A percentile compares a stretch with the other conserved stretches of the same genome.
Conservation (phyloP, 1,140 invertebrate genomes). For the Drosophila ercepeae region DNA sequence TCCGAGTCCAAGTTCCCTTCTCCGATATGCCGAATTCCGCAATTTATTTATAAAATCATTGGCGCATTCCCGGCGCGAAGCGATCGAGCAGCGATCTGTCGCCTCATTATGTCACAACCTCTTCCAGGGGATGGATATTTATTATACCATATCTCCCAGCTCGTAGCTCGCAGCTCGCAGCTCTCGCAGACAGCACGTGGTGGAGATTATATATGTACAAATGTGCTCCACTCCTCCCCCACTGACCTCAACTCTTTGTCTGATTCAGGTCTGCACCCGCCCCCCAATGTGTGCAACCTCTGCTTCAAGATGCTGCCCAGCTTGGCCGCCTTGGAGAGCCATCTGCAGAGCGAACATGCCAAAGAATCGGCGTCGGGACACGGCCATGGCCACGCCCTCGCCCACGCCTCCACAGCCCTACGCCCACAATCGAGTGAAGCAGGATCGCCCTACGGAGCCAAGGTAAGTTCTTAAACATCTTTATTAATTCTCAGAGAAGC, state of each 20-base stretch:
- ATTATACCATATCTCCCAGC: conserved; percentile 53
- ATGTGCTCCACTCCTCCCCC: conserved; percentile 1
- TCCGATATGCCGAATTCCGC: conserved; percentile 68
- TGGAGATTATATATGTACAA: conserved; percentile 39
- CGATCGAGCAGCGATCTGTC: conserved; percentile 48
- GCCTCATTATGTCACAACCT: conserved; percentile 79
- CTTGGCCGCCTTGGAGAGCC: conserved; percentile 97
- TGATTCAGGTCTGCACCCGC: conserved; percentile 69
- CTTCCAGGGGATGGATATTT: conserved; percentile 72
- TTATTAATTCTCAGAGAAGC: background rate
- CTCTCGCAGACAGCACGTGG: conserved; percentile 36
- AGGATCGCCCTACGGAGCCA: conserved; percentile 53
- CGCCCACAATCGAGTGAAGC: conserved; percentile 47
- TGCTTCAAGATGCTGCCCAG: conserved; percentile 99
- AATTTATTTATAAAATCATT: conserved; percentile 66
- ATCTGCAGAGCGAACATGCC: conserved; percentile 89
- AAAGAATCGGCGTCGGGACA: conserved; percentile 63
- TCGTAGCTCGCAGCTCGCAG: conserved; percentile 22
- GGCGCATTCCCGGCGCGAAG: conserved; percentile 62
- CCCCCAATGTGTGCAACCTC: conserved; percentile 93
- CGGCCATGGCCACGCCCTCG: conserved; percentile 15
- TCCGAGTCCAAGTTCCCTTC: conserved; percentile 23
- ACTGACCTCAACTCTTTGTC: conserved; percentile 40
- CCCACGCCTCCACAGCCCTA: background rate
- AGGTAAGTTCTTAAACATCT: conserved; percentile 54